phyloP scores from a whole-genome alignment of 2,113 vertebrate genomes.

The Ciconia maguari region DNA sequence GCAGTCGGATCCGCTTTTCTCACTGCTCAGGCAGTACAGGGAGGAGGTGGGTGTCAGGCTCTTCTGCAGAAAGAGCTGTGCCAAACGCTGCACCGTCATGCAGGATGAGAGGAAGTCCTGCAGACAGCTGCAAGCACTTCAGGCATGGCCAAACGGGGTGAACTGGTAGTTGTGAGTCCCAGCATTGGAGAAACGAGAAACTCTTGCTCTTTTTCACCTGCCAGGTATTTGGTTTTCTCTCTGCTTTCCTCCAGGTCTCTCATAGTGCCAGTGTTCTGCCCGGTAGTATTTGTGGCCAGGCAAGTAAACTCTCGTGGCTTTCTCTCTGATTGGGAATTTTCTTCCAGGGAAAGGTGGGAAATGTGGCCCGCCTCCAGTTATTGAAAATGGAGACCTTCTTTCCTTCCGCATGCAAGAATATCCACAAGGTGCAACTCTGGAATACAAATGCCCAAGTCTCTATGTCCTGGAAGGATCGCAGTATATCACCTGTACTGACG shows the following conservation, averaged over 20 bases:
- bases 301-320: background rate
- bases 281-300: background rate
- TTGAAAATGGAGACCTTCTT: constrained; percentile 27
- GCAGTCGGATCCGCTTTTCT: background rate
- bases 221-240: background rate
- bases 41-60: background rate
- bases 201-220: background rate
- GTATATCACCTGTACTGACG: background rate
- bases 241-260: background rate
- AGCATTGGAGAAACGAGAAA: background rate
- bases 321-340: background rate
- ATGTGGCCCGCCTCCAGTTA: constrained; percentile 1
- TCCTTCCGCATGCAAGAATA: background rate
- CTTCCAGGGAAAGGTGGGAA: background rate
- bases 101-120: background rate
- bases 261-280: background rate
- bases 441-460: background rate
- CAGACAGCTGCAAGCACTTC: background rate
- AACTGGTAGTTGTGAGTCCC: background rate
- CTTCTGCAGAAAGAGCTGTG: background rate
- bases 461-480: background rate
- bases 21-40: background rate
- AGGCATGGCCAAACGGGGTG: background rate
- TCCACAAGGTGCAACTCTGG: background rate
- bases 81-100: background rate